Evolutionary conservation across 2,888 invertebrate genomes (phyloP), one percentile per base, ranked within the genome.

Genomic region (Aplocera efformata): DNA sequence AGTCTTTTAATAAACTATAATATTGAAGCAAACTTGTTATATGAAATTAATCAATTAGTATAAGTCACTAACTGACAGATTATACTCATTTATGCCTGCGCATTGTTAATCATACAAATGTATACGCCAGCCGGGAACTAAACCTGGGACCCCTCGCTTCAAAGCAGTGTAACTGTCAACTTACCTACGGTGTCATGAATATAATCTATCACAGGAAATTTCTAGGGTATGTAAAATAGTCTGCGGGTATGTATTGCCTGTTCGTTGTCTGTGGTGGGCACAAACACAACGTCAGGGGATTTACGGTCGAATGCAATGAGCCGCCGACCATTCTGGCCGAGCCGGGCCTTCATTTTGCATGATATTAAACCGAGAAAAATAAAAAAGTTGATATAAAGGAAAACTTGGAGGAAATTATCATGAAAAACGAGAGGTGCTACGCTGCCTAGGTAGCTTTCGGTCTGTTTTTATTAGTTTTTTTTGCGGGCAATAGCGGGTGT

Each of bases 321-420:
- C 65, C 61, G 54, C 61, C 68, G 67, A 62, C 75, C 66, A 73
- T 75, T 76, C 72, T 67, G 62, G 67, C 67, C 59, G 63, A 54
- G 58, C 61, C 58, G 54, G 58, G 65, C 65, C 74, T 77, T 72
- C 72, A 74, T 79, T 83, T 74, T 72, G 79, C 78, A 79, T 78
- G 72, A 73, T 81, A 82, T 79, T 80, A 79, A 79, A 77, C 65
- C 68, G 63, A 60, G 55, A 68, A 71, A 80, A 75, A 69, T 64
- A 69, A 72, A 69, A 73, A 73, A 74, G 69, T 69, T 67, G 56
- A 67, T 69, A 69, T 71, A 77, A 74, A 71, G 60, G 67, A 66
- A 70, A 73, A 75, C 73, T 78, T 73, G 61, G 66, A 42, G 55
- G 54, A 56, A 75, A 81, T 80, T 81, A 79, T 75, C 72, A 75